Base-by-base conservation (phyloP, 37 sponge, comb jelly and placozoan genomes). In the Mnemiopsis leidyi region DNA sequence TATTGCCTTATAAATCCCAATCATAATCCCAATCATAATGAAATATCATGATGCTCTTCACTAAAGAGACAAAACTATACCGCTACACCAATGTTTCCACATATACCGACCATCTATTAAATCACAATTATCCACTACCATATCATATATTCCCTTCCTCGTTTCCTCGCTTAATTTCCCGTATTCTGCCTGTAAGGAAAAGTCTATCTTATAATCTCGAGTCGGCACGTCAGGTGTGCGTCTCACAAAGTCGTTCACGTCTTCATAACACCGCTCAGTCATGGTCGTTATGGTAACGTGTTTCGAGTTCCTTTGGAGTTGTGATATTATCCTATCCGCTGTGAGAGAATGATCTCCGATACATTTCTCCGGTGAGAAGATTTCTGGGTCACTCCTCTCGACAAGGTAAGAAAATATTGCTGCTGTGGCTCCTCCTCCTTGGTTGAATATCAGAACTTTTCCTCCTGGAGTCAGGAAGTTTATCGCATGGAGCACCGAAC, bases 401-500 rank as follows among this genome's bases (percentile, higher is more conserved):
- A 69, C 2, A 1, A 69, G n/a, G 73, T 69, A 69, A 21, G 73
- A 28, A 20, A 69, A 69, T 28, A 69, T 25, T 3, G 73, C 73
- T 28, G 73, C 73, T 28, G 73, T 69, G 3, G 73, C 73, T 5
- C 24, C 28, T 21, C n/a, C 29, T 69, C 73, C 73, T 25, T 69
- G 73, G 29, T 28, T 25, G 28, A 25, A 28, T 5, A 69, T 69
- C 23, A 69, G 73, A 1, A 69, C 21, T 20, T 69, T 69, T 20
- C 73, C 73, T 69, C 73, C 73, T 69, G 73, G 73, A n/a, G 7
- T 69, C 9, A 69, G 73, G 73, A 69, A 69, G 7, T 69, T 69
- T 23, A 25, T 69, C 2, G 73, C 73, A 69, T 69, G n/a, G n/a
- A 69, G 29, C 23, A 69, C 73, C 9, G 73, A 16, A n/a, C 73